Evolutionary conservation across 2,797 vertebrate genomes (phyloP).

Genomic region (Syngnathus rostellatus): DNA sequence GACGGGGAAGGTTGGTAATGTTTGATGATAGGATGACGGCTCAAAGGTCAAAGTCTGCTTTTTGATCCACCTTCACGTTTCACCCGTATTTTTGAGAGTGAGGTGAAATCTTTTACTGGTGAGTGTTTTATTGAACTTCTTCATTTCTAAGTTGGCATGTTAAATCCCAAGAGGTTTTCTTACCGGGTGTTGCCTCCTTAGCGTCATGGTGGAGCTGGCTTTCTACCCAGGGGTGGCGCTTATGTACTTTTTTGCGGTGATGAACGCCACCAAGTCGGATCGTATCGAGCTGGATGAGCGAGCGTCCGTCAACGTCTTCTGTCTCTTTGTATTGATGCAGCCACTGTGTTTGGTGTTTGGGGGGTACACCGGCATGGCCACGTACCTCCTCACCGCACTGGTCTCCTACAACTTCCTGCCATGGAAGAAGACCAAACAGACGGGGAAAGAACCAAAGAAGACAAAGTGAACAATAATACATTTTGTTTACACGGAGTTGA

Average conservation of each 20-base stretch:
- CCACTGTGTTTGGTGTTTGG: slow-evolving; percentile 69
- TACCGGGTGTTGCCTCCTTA: slow-evolving; percentile 1
- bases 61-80: slow-evolving; percentile 24
- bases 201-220: slow-evolving; percentile 61
- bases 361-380: slow-evolving; percentile 66
- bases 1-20: slow-evolving; percentile 51
- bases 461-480: slow-evolving; percentile 34
- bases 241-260: slow-evolving; percentile 71
- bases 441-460: slow-evolving; percentile 37
- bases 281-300: slow-evolving; percentile 63
- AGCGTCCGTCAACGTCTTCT: slow-evolving; percentile 74
- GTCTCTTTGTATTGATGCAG: slow-evolving; percentile 72
- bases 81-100: slow-evolving; percentile 15
- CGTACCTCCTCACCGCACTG: slow-evolving; percentile 63
- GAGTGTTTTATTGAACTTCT: slow-evolving; percentile 10
- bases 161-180: not conserved
- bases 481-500: not conserved
- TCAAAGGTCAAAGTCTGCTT: slow-evolving; percentile 53
- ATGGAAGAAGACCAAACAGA: slow-evolving; percentile 43
- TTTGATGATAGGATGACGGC: slow-evolving; percentile 42
- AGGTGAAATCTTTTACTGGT: slow-evolving; percentile 18
- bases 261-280: slow-evolving; percentile 55
- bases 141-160: not conserved
- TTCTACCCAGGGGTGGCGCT: slow-evolving; percentile 72
- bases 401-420: slow-evolving; percentile 71